Conservation (phyloP, 2,797 vertebrate genomes). For the Chelmon rostratus region DNA sequence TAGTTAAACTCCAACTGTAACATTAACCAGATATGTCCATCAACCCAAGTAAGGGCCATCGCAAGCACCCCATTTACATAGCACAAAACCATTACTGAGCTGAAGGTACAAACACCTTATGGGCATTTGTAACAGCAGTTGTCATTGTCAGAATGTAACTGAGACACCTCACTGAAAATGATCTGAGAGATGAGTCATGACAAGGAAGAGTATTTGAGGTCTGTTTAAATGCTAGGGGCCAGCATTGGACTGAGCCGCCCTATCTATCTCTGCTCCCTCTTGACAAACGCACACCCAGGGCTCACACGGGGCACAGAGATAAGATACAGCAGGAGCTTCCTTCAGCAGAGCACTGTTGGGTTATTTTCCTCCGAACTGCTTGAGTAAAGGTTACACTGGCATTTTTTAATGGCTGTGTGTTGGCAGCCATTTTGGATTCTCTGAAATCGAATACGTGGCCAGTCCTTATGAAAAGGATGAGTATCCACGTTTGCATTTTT, state of each 20-base stretch:
- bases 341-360: constrained; percentile 77
- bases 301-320: constrained; percentile 74
- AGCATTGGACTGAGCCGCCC: constrained; percentile 68
- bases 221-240: constrained; percentile 68
- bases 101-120: constrained; percentile 49
- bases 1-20: constrained; percentile 28
- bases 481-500: constrained; percentile 27
- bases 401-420: constrained; percentile 41
- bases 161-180: constrained; percentile 69
- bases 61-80: constrained; percentile 68
- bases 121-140: constrained; percentile 52
- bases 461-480: constrained; percentile 13
- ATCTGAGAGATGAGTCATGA: constrained; percentile 66
- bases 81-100: constrained; percentile 42
- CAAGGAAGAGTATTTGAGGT: constrained; percentile 61
- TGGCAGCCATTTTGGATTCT: constrained; percentile 63
- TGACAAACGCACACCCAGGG: constrained; percentile 61
- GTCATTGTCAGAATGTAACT: constrained; percentile 59
- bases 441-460: constrained; percentile 25
- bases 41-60: constrained; percentile 41
- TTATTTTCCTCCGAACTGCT: constrained; percentile 82
- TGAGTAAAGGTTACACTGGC: constrained; percentile 62
- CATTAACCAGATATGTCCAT: constrained; percentile 29
- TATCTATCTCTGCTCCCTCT: constrained; percentile 77
- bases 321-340: constrained; percentile 75